Percentiles rank a stretch among this genome's conserved stretches.
These are phyloP conservation scores for Chironomus tepperi DNA, from an alignment of 1,140 invertebrate genomes.

Conservation along the genomic window DNA sequence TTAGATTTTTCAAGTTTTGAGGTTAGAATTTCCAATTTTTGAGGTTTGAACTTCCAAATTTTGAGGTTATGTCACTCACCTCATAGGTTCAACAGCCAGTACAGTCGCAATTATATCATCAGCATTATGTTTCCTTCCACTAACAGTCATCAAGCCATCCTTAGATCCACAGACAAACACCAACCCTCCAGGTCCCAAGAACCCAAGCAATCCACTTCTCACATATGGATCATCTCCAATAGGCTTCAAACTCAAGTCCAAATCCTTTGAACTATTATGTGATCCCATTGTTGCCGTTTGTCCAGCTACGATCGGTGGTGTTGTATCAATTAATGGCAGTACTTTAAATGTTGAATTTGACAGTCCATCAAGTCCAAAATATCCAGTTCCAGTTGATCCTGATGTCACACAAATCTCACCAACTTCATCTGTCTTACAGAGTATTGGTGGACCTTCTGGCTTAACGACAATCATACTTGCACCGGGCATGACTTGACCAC, in stretches of 20 bases:
- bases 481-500: conserved; percentile 94
- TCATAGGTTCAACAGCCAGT: conserved; percentile 98
- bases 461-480: conserved; percentile 93
- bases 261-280: conserved; percentile 41
- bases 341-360: conserved; percentile 91
- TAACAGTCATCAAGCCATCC: conserved; percentile 97
- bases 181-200: conserved; percentile 89
- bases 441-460: conserved; percentile 80
- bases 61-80: conserved; percentile 35
- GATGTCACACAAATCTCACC: conserved; percentile 96
- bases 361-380: conserved; percentile 94
- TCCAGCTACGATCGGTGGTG: conserved; percentile 39
- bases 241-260: conserved; percentile 47
- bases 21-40: no score
- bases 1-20: no score
- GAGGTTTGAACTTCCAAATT: no score
- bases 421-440: conserved; percentile 98
- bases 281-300: conserved; percentile 25
- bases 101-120: conserved; percentile 99
- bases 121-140: conserved; percentile 94
- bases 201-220: conserved; percentile 89
- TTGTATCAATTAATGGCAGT: conserved; percentile 53
- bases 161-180: conserved; percentile 98
- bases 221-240: conserved; percentile 85
- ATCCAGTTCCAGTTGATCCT: conserved; percentile 80